A percentile compares a stretch with the other conserved stretches of the same genome.
These are phyloP conservation scores for Syngnathus acus DNA, from an alignment of 2,797 vertebrate genomes.

Conservation along the genomic window DNA sequence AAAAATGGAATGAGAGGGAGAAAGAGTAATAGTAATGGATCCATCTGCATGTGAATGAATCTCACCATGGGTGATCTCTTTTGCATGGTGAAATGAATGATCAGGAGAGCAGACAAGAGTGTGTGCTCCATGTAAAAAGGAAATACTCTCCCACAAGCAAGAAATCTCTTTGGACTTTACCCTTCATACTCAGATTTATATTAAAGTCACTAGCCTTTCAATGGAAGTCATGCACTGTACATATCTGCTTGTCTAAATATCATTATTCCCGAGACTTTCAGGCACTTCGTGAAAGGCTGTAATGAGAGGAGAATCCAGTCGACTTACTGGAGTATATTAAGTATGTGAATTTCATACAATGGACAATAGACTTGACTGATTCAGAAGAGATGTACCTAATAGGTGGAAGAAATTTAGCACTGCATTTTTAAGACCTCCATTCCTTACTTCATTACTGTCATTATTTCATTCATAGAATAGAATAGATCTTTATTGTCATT, in stretches of 20 bases:
- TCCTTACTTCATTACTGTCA: constrained; percentile 12
- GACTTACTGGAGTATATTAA: constrained; percentile 43
- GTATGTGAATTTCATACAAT: constrained; percentile 16
- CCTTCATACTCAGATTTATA: constrained; percentile 65
- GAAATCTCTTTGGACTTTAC: constrained; percentile 46
- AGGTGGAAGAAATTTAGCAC: constrained; percentile 41
- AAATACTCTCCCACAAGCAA: constrained; percentile 42
- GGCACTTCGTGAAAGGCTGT: constrained; percentile 41
- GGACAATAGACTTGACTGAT: background rate
- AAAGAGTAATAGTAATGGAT: constrained; percentile 58
- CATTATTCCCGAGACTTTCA: constrained; percentile 50
- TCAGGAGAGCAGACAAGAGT: constrained; percentile 64
- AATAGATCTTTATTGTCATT: too few species aligned
- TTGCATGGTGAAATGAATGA: constrained; percentile 73
- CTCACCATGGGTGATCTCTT: constrained; percentile 71
- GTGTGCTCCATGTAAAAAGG: constrained; percentile 41
- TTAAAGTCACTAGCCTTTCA: constrained; percentile 58
- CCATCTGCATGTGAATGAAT: constrained; percentile 74
- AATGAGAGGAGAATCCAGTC: constrained; percentile 31
- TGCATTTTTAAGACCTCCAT: constrained; percentile 35
- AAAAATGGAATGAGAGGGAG: constrained; percentile 53
- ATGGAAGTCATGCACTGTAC: constrained; percentile 36
- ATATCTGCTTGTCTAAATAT: constrained; percentile 60
- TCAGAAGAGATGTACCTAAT: constrained; percentile 38
- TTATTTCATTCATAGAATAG: too few species aligned